phyloP scores from a whole-genome alignment of 2,888 invertebrate genomes.

The Athripsodes cinereus region DNA sequence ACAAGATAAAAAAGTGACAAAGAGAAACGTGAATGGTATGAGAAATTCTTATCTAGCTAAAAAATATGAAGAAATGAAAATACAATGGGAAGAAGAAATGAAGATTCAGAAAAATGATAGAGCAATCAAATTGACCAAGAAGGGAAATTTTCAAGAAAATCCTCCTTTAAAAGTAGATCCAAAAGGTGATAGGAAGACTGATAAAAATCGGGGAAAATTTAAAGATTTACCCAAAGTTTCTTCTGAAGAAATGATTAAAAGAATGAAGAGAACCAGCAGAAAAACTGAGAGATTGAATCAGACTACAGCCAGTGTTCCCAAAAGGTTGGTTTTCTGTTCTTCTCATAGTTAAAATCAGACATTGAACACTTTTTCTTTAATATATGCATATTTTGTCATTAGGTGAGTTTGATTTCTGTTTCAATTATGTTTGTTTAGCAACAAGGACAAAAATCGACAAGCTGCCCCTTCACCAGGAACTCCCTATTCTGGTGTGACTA shows the following conservation, averaged over 20 bases:
- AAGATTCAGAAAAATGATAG: neutral
- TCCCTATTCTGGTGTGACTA: neutral
- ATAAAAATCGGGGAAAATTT: slow-evolving; percentile 4
- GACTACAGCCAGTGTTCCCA: slow-evolving; percentile 46
- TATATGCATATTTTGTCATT: neutral
- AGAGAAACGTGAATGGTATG: slow-evolving; percentile 16
- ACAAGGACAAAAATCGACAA: slow-evolving; percentile 43
- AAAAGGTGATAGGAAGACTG: neutral
- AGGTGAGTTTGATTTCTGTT: neutral
- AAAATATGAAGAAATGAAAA: slow-evolving; percentile 17
- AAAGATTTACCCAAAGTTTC: slow-evolving; percentile 20
- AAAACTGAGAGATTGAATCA: slow-evolving; percentile 48
- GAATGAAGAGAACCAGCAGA: slow-evolving; percentile 47
- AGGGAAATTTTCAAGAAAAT: slow-evolving; percentile 20
- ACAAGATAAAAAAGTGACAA: neutral
- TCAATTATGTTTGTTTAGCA: slow-evolving; percentile 32
- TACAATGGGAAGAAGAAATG: slow-evolving; percentile 16
- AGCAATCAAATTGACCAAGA: slow-evolving; percentile 1
- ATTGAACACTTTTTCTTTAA: neutral
- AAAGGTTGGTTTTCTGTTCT: slow-evolving; percentile 38
- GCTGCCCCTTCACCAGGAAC: slow-evolving; percentile 26
- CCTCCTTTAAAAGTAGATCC: slow-evolving; percentile 18
- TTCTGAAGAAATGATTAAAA: slow-evolving; percentile 27
- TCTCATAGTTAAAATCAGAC: too few species aligned
- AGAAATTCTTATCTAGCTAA: slow-evolving; percentile 13